Evolutionary conservation across 1,140 invertebrate genomes (phyloP), one percentile per base, ranked within the genome.

Genomic region (Neodiprion fabricii): DNA sequence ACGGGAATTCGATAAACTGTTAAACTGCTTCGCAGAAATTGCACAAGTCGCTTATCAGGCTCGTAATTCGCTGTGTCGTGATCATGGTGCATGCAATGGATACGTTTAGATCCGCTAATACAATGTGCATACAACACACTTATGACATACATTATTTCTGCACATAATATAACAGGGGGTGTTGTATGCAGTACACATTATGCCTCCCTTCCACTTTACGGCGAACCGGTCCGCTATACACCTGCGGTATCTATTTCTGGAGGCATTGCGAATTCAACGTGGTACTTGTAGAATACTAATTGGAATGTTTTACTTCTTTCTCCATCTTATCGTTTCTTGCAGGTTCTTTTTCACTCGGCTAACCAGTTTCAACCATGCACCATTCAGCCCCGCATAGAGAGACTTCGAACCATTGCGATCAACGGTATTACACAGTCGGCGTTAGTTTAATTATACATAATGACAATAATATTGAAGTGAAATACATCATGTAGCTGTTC

Each of bases 221-320:
- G 28, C 28, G 5, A 5, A 40, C 28, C 28, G 28, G 28, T 40
- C 28, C 28, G 28, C 28, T 40, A 40, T 61, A 14, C 53, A 61
- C 53, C 53, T 61, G 28, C 28, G 53, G 8, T 7, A 61, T 12
- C n/a, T 61, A 61, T 61, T 61, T 61, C 53, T 61, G 7, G 53
- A 61, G 11, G 53, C 53, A 61, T 61, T 61, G 53, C 53, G n/a
- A 61, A 17, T 61, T 61, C 53, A 61, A 61, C 53, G 53, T 61
- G 4, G 5, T 61, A 12, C n/a, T 61, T 61, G 53, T 7, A 9
- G 53, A 61, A 61, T 61, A 61, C 53, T 61, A 61, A 61, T 61
- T 61, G 9, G 9, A 61, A 61, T 17, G n/a, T 9, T 61, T 61
- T 61, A 14, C 53, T 61, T 9, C 11, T 11, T 61, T 14, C 53